A percentile compares a stretch with the other conserved stretches of the same genome.
phyloP scores from a whole-genome alignment of 2,113 vertebrate species.

The Gavia stellata region DNA sequence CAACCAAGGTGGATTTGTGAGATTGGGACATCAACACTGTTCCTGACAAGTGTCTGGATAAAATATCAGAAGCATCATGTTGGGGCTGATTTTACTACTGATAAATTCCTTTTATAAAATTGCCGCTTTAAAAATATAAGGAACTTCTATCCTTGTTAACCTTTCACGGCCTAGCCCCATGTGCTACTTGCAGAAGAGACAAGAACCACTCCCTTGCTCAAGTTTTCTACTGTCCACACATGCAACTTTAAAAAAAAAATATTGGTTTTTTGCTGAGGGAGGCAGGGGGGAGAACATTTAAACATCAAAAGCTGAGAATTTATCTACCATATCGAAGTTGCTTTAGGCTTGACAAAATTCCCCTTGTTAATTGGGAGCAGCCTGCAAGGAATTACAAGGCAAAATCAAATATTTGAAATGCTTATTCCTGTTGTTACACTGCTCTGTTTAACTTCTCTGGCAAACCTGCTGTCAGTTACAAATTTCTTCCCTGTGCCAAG shows the following conservation, averaged over 20 bases:
- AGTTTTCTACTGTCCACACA: not conserved
- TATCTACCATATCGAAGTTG: not conserved
- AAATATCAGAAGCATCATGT: not conserved
- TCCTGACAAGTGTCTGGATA: not conserved
- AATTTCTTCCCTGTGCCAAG: conserved; percentile 6
- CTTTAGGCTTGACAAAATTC: conserved; percentile 8
- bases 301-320: not conserved
- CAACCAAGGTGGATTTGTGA: not conserved
- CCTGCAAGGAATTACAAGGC: conserved; percentile 19
- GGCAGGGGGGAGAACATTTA: not conserved
- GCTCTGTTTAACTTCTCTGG: not conserved
- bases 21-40: not conserved
- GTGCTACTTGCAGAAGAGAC: not conserved
- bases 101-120: not conserved
- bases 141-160: not conserved
- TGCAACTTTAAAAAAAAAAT: not conserved
- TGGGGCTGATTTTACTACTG: not conserved
- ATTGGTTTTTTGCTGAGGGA: not conserved
- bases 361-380: conserved; percentile 4
- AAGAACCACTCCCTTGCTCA: not conserved
- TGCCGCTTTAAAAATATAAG: not conserved
- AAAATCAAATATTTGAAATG: conserved; percentile 57
- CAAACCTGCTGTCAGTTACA: not conserved
- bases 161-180: not conserved
- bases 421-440: conserved; percentile 16